Conservation (phyloP, 2,113 vertebrate species). For the Sapajus apella region DNA sequence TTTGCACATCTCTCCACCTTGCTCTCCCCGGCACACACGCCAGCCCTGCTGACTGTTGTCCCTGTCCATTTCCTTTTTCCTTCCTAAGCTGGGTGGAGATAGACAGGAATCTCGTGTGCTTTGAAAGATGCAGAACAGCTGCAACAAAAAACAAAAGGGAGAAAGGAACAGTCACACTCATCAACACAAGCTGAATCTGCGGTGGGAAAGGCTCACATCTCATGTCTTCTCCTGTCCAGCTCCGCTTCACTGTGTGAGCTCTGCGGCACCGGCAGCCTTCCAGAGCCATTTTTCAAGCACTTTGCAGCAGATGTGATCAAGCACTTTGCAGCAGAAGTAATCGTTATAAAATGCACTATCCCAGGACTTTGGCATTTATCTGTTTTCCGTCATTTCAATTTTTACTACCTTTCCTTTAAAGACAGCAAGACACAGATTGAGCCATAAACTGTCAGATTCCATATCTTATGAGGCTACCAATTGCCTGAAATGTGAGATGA, state of each 20-base stretch:
- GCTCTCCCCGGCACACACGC: too few species aligned
- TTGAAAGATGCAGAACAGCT: neutral
- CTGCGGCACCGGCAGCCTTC: conserved; percentile 69
- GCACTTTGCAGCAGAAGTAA: conserved; percentile 80
- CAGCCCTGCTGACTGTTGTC: neutral
- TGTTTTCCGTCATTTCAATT: conserved; percentile 80
- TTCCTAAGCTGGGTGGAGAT: neutral
- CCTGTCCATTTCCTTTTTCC: conserved; percentile 47
- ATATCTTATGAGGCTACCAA: conserved; percentile 55
- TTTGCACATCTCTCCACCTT: neutral
- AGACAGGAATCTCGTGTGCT: neutral
- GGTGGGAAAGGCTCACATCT: conserved; percentile 48
- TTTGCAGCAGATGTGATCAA: conserved; percentile 82
- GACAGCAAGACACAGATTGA: conserved; percentile 67
- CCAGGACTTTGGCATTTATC: conserved; percentile 74
- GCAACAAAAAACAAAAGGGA: conserved; percentile 9
- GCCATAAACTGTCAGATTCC: conserved; percentile 76
- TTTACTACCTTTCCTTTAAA: conserved; percentile 83
- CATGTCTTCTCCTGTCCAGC: conserved; percentile 54
- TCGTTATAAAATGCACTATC: conserved; percentile 76
- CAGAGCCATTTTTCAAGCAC: conserved; percentile 72
- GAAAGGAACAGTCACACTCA: neutral
- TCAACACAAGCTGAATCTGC: conserved; percentile 30
- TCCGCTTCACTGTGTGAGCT: conserved; percentile 48
- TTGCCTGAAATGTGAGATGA: conserved; percentile 76